These are phyloP conservation scores for Megalopta genalis DNA, from an alignment of 1,140 invertebrate species.

Conservation along the genomic window DNA sequence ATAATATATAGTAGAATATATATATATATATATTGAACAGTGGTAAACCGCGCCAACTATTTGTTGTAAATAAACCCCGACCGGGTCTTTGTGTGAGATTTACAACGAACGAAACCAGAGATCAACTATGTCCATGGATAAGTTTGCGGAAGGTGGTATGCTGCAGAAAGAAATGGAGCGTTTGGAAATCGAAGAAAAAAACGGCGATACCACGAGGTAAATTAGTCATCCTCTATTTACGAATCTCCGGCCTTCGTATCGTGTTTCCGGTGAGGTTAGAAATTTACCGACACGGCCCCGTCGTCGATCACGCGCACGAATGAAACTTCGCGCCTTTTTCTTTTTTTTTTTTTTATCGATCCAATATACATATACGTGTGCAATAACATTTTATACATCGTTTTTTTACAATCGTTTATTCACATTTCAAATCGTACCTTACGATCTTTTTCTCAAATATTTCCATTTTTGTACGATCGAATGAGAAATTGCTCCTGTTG, in stretches of 20 bases:
- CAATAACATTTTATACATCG: no score
- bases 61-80: slow-evolving; percentile 33
- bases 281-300: not conserved
- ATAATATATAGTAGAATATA: slow-evolving; percentile 54
- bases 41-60: slow-evolving; percentile 16
- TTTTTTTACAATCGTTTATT: not conserved
- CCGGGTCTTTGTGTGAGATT: slow-evolving; percentile 41
- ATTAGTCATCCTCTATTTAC: slow-evolving; percentile 38
- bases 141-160: slow-evolving; percentile 67
- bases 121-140: slow-evolving; percentile 76
- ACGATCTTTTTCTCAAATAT: no score
- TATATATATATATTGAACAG: slow-evolving; percentile 49
- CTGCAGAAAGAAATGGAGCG: slow-evolving; percentile 77
- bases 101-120: slow-evolving; percentile 24
- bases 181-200: slow-evolving; percentile 77
- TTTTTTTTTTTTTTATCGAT: slow-evolving; percentile 4
- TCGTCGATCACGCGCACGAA: not conserved
- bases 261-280: slow-evolving; percentile 34
- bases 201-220: slow-evolving; percentile 76
- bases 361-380: no score
- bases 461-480: no score
- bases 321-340: slow-evolving; percentile 33
- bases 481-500: no score
- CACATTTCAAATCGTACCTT: not conserved
- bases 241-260: slow-evolving; percentile 13